Conservation (phyloP, 2,888 invertebrate species). For the Pandemis corylana region DNA sequence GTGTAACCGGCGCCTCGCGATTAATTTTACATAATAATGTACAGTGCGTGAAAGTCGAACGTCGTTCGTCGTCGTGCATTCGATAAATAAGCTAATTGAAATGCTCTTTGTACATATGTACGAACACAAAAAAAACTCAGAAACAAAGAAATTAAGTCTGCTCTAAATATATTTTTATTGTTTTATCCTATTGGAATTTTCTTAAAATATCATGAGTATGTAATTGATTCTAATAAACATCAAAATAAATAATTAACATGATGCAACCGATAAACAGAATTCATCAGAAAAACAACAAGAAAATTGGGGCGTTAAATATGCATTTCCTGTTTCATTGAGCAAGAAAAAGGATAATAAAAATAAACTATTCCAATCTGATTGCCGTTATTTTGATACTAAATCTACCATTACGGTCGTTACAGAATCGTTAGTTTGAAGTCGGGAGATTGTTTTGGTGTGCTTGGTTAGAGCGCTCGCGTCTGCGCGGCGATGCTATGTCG, state of each 20-base stretch:
- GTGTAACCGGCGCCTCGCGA: conserved; percentile 71
- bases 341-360: conserved; percentile 31
- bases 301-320: neutral
- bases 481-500: conserved; percentile 64
- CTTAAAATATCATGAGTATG: too few species aligned
- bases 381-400: conserved; percentile 33
- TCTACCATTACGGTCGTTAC: conserved; percentile 30
- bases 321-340: conserved; percentile 18
- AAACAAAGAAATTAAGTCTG: neutral
- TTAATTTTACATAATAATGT: conserved; percentile 68
- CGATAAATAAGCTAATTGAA: conserved; percentile 44
- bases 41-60: conserved; percentile 76
- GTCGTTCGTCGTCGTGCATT: conserved; percentile 57
- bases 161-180: neutral
- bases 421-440: conserved; percentile 34
- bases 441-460: conserved; percentile 28
- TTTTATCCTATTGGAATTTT: neutral
- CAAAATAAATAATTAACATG: neutral
- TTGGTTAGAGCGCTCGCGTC: conserved; percentile 26
- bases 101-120: conserved; percentile 11
- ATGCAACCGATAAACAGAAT: conserved; percentile 1
- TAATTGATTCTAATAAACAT: neutral
- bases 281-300: conserved; percentile 12
- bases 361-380: conserved; percentile 27
- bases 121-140: too few species aligned